A percentile compares a stretch with the other conserved stretches of the same genome.
phyloP scores from a whole-genome alignment of 1,140 invertebrate species.

The Calycopis cecrops region DNA sequence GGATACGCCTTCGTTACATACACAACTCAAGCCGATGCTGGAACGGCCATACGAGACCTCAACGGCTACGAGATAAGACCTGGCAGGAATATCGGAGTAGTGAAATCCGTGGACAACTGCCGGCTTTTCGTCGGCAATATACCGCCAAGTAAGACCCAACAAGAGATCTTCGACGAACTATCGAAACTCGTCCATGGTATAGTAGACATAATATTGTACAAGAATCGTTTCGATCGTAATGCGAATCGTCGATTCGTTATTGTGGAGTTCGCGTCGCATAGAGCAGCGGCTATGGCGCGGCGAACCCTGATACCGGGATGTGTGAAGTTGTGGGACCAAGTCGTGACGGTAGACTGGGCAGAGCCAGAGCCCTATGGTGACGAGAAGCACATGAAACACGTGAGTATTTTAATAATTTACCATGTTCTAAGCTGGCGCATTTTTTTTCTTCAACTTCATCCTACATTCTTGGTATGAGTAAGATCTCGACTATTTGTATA shows the following conservation, averaged over 20 bases:
- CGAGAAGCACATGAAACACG: conserved; percentile 82
- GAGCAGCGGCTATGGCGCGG: conserved; percentile 87
- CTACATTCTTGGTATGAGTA: too few relatives aligned
- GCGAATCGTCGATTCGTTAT: conserved; percentile 91
- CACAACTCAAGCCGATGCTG: conserved; percentile 76
- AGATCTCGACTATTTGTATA: too few relatives aligned
- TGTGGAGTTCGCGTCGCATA: conserved; percentile 89
- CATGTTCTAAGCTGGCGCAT: background rate
- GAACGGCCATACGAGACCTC: conserved; percentile 78
- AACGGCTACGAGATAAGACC: conserved; percentile 83
- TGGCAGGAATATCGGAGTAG: conserved; percentile 82
- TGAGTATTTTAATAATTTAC: conserved; percentile 60
- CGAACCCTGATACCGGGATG: conserved; percentile 83
- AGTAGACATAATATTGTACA: conserved; percentile 86
- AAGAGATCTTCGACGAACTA: conserved; percentile 83
- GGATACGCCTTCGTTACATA: conserved; percentile 90
- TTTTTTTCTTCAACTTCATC: background rate
- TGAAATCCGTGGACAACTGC: conserved; percentile 89
- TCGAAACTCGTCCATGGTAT: conserved; percentile 80
- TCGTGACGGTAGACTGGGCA: conserved; percentile 91
- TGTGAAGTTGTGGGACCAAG: conserved; percentile 82
- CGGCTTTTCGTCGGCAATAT: conserved; percentile 90
- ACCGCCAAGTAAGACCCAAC: conserved; percentile 77
- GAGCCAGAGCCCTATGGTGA: conserved; percentile 87
- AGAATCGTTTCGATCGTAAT: conserved; percentile 76